Evolutionary conservation across 2,113 vertebrate species (phyloP).

Genomic region (Sylvia atricapilla): DNA sequence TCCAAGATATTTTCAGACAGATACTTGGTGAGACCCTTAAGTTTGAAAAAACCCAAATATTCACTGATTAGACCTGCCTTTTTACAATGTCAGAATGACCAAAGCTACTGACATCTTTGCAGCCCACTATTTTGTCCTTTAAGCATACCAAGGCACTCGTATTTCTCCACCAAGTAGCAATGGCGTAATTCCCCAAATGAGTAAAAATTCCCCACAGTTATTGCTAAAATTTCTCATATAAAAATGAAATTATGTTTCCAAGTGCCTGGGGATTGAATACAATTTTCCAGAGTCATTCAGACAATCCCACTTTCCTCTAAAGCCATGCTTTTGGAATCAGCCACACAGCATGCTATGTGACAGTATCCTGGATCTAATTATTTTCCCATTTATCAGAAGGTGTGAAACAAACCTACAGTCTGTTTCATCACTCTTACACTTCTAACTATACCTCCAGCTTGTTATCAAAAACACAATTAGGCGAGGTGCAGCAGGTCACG

Average conservation of each 20-base stretch:
- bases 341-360: not conserved
- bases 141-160: not conserved
- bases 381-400: not conserved
- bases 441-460: conserved; percentile 3
- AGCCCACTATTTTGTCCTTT: not conserved
- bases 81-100: not conserved
- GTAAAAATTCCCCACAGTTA: not conserved
- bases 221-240: not conserved
- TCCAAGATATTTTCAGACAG: not conserved
- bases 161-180: not conserved
- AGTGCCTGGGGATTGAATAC: not conserved
- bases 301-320: not conserved
- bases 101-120: not conserved
- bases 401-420: not conserved
- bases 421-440: not conserved
- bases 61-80: not conserved
- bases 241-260: conserved; percentile 18
- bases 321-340: not conserved
- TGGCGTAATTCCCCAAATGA: not conserved
- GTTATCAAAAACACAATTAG: not conserved
- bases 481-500: not conserved
- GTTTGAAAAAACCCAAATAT: not conserved
- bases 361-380: conserved; percentile 5
- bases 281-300: conserved; percentile 16
- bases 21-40: not conserved